Evolutionary conservation across 2,797 vertebrate species (phyloP), one percentile per base, ranked within the genome.

Genomic region (Lophotriccus pileatus): DNA sequence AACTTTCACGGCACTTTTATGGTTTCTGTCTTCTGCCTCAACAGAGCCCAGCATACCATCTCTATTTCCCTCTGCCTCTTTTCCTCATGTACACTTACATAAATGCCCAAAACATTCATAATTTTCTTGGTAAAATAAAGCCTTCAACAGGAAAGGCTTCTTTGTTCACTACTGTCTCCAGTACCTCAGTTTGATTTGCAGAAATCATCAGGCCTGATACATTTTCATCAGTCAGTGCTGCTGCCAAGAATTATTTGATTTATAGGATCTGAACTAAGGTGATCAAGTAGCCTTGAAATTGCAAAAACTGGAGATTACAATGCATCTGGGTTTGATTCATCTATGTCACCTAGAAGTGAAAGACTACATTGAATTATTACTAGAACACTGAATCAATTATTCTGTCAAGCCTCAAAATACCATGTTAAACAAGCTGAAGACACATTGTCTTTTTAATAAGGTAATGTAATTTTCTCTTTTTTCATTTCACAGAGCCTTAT

Each of bases 401-500:
- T 55, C 68, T 88, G 67, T 84, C 81, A 87, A 89, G 49, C 23
- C 49, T 79, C 86, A 94, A 96, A 90, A 91, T 43, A 76, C 9
- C 18, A 56, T 6, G 11, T 39, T 90, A 85, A 90, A 91, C 56
- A 93, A 87, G 37, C 14, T 82, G 34, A 90, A 89, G 63, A 88
- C 32, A 64, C 16, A 55, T 37, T 64, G 36, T 34, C 36, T 62
- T 92, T 79, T 91, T 73, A 81, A 74, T n/a, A 84, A 18, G 5
- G 43, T 63, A 90, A 68, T 69, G 49, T 10, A 66, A 72, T 84
- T 70, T 91, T 88, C 18, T 81, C 30, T 64, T 91, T 88, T 53
- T 92, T 84, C 46, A 93, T 85, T 96, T 95, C 36, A 94, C 36
- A 92, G 46, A 96, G 91, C 12, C 13, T 73, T 37, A 88, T 90